Evolutionary conservation across 2,113 vertebrate species (phyloP), one percentile per base, ranked within the genome.

Genomic region (Coracopsis vasa): DNA sequence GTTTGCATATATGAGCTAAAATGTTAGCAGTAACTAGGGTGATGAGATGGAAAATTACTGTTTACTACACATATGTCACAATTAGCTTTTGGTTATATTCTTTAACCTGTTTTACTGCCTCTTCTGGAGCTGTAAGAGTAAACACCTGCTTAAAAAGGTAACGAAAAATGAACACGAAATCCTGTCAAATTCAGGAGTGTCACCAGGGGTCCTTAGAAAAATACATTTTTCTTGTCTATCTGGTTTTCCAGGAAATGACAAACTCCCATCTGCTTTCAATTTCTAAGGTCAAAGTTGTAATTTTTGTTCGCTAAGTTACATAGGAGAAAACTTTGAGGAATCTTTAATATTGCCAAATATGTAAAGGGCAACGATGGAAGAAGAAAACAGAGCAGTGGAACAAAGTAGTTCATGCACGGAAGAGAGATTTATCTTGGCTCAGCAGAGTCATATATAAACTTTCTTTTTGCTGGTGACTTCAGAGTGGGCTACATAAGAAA

Each of bases 261-360:
- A 93, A 78, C 65, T 67, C 86, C 44, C 97, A 97, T 97, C 92
- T 97, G 97, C 91, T 98, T 97, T 95, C 86, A 94, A 95, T 97
- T 97, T 93, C 56, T 86, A 78, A 79, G 94, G 93, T 96, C 92
- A 96, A 88, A 93, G 89, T 92, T 93, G 65, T 50, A 92, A 92
- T 90, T 97, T 97, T 94, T 92, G 66, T 91, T 96, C 42, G 2
- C 79, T 94, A 94, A 94, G 96, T 96, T 95, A 91, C 93, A 90
- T 78, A 95, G 91, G 70, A 96, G 92, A 97, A 97, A 95, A 96
- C 87, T 92, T 95, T 95, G 86, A 98, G 92, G 97, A 97, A 96
- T 96, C 95, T 95, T 96, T 92, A 80, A 95, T 92, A 72, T 94
- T 96, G 96, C 94, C 94, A 97, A 96, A 84, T 95, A 97, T 96